These are phyloP conservation scores for Melospiza melodia DNA, from an alignment of 2,113 vertebrate species.

Conservation along the genomic window DNA sequence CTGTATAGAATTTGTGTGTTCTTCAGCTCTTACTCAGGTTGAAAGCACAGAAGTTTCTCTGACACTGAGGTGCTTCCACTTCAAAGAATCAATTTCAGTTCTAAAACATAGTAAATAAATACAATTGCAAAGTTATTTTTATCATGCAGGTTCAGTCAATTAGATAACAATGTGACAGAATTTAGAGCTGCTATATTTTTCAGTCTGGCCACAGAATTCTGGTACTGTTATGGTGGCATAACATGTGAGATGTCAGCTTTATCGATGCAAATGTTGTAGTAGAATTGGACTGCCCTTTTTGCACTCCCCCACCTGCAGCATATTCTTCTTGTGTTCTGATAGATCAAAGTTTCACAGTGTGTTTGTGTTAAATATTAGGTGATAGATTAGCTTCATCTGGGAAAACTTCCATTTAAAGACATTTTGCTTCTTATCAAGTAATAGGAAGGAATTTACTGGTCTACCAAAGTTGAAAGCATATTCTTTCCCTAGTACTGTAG, in stretches of 20 bases:
- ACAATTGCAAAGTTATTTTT: neutral
- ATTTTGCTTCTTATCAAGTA: neutral
- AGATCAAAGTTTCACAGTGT: neutral
- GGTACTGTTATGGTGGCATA: neutral
- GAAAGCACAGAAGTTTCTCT: neutral
- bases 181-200: neutral
- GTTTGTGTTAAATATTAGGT: neutral
- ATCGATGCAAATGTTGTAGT: neutral
- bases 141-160: neutral
- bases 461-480: neutral
- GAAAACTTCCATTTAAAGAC: neutral
- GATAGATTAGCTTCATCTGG: neutral
- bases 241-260: neutral
- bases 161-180: neutral
- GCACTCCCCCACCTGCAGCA: fast-evolving
- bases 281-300: neutral
- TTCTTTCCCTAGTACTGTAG: neutral
- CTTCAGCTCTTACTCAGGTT: neutral
- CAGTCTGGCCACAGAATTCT: neutral
- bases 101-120: neutral
- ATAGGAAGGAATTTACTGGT: neutral
- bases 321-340: neutral
- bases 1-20: neutral
- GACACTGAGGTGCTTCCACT: neutral
- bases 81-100: neutral